Conservation (phyloP, 2,888 invertebrate species). For the Alcis repandata region DNA sequence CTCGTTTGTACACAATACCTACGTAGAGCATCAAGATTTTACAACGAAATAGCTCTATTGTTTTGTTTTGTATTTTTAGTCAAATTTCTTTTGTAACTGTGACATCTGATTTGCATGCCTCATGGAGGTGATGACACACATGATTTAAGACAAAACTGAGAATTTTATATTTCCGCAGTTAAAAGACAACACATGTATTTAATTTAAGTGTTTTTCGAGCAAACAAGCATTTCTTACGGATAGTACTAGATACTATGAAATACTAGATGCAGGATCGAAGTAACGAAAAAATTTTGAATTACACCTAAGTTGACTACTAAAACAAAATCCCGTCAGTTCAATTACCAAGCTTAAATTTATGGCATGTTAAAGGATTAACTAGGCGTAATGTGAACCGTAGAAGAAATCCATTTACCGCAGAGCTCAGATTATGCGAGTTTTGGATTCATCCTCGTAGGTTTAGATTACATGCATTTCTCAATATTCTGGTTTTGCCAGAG, state of each 20-base stretch:
- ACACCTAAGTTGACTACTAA: too few species aligned
- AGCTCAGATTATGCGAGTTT: background rate
- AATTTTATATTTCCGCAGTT: too few species aligned
- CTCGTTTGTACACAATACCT: slow-evolving; percentile 9
- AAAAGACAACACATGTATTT: too few species aligned
- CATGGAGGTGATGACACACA: background rate
- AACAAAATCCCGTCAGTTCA: too few species aligned
- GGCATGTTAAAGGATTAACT: too few species aligned
- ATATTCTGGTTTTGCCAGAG: background rate
- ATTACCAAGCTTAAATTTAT: too few species aligned
- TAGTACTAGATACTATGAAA: too few species aligned
- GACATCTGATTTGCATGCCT: slow-evolving; percentile 6
- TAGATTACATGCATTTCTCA: slow-evolving; percentile 8
- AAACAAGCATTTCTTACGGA: too few species aligned
- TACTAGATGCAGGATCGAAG: too few species aligned
- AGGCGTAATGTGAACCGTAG: background rate
- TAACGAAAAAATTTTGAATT: too few species aligned
- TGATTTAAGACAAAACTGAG: background rate
- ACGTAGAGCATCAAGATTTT: background rate
- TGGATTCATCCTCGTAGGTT: background rate
- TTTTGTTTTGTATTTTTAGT: background rate
- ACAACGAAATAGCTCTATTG: background rate
- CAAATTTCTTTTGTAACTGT: background rate
- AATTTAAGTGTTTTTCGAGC: too few species aligned
- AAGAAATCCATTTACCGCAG: background rate